phyloP scores from a whole-genome alignment of 2,113 vertebrate species.

The Tympanuchus pallidicinctus region DNA sequence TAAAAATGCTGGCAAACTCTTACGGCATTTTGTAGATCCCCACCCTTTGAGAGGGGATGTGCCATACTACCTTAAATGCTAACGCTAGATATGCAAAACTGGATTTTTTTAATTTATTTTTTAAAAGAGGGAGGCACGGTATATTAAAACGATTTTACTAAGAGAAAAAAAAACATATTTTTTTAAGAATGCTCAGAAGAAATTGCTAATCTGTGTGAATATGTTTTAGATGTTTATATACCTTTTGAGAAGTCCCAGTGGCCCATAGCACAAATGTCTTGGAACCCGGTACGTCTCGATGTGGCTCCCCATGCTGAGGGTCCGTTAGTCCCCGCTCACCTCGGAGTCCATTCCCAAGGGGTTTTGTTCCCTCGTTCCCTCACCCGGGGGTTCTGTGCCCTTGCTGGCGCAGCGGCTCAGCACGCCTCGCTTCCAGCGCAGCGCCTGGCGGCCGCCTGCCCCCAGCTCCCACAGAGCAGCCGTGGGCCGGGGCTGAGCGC shows the following conservation, averaged over 20 bases:
- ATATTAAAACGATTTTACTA: slow-evolving; percentile 91
- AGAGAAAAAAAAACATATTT: slow-evolving; percentile 89
- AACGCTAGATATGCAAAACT: slow-evolving; percentile 99
- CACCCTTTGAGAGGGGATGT: slow-evolving; percentile 90
- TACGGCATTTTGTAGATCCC: slow-evolving; percentile 91
- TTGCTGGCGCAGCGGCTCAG: slow-evolving; percentile 73
- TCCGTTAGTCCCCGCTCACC: slow-evolving; percentile 80
- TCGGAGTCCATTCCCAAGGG: slow-evolving; percentile 73
- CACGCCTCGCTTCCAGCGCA: slow-evolving; percentile 75
- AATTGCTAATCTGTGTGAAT: slow-evolving; percentile 88
- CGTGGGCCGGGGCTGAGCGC: neutral
- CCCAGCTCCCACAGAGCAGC: no score
- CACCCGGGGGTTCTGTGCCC: slow-evolving; percentile 41
- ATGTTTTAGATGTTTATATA: slow-evolving; percentile 90
- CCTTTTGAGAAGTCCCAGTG: slow-evolving; percentile 85
- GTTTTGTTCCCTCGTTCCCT: neutral
- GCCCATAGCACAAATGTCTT: slow-evolving; percentile 84
- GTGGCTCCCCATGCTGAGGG: slow-evolving; percentile 85
- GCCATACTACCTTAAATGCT: slow-evolving; percentile 99
- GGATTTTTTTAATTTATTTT: slow-evolving; percentile 91
- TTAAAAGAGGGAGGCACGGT: slow-evolving; percentile 90
- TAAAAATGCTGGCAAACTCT: slow-evolving; percentile 79
- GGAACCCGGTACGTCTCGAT: slow-evolving; percentile 81
- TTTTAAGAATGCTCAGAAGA: slow-evolving; percentile 91
- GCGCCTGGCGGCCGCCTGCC: no score